Evolutionary conservation across 1,140 invertebrate species (phyloP), one percentile per base, ranked within the genome.

Genomic region (Gonatopus flavifemur): DNA sequence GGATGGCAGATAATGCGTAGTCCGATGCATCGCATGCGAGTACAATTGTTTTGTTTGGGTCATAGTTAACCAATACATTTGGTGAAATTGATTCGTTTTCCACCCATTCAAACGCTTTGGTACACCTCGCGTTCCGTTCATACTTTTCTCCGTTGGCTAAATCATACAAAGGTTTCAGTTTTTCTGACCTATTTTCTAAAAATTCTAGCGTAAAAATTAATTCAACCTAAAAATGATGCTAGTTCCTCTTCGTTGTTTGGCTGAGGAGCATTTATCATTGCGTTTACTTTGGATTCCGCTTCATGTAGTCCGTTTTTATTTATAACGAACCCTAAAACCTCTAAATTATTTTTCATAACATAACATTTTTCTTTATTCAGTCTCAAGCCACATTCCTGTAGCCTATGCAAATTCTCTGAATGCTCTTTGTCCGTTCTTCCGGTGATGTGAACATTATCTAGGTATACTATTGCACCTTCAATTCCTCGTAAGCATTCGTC

Each of bases 371-470:
- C 47, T 41, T 48, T 53, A 25, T 59, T 57, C 16, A 66, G 12
- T 46, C 42, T 55, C 16, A 66, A 52, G 3, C 52, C 47, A 9
- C 44, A 52, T 28, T 60, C 36, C 37, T 54, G 19, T 42, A 67
- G 50, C 28, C 15, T 18, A 18, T 55, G 12, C 19, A 65, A 43
- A 19, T 61, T 55, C 2, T 38, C 41, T 15, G 49, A 10, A 16
- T 58, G 32, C 28, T 62, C 55, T 33, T 62, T 49, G 12, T 60
- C 37, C 36, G 33, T 60, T 25, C 31, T 52, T 8, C 61, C 60
- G 10, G 56, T 57, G 12, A 72, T 45, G 21, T 60, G 49, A 45
- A 73, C 57, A 42, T 72, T 66, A 36, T 70, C 66, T 0, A 65
- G 22, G 47, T 62, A 70, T 21, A 37, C 49, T 19, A 57, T 41